Percentiles rank a stretch among this genome's conserved stretches.
phyloP scores from a whole-genome alignment of 2,797 vertebrate genomes.

The Periparus ater region DNA sequence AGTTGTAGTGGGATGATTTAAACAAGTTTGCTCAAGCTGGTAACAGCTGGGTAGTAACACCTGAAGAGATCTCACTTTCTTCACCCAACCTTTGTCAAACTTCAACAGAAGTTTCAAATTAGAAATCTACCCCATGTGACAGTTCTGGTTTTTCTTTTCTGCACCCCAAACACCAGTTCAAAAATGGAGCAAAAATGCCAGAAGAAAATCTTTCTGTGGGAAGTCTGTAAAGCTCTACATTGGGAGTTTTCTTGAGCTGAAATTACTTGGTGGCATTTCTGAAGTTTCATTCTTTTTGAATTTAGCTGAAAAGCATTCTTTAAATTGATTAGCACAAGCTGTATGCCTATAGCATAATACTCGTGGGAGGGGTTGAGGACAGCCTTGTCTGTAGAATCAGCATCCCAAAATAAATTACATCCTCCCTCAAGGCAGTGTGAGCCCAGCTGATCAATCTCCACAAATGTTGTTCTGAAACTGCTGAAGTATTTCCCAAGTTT shows the following conservation, averaged over 20 bases:
- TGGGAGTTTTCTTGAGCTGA: background rate
- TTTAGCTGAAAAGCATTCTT: background rate
- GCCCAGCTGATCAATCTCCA: background rate
- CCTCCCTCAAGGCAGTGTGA: background rate
- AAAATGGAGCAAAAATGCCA: background rate
- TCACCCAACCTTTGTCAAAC: background rate
- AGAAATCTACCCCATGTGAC: background rate
- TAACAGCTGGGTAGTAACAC: background rate
- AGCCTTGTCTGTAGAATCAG: background rate
- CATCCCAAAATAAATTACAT: background rate
- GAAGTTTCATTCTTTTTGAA: background rate
- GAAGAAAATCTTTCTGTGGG: background rate
- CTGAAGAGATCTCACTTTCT: background rate
- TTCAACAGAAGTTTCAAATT: background rate
- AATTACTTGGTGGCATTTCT: background rate
- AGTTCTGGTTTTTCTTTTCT: background rate
- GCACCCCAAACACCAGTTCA: background rate
- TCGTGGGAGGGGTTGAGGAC: background rate
- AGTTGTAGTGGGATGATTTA: background rate
- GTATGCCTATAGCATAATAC: background rate
- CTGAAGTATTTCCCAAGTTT: background rate
- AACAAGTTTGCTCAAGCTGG: background rate
- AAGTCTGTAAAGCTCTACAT: background rate
- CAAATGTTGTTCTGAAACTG: background rate
- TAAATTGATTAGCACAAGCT: background rate